Evolutionary conservation across 2,888 invertebrate species (phyloP).

Genomic region (Allacma fusca): DNA sequence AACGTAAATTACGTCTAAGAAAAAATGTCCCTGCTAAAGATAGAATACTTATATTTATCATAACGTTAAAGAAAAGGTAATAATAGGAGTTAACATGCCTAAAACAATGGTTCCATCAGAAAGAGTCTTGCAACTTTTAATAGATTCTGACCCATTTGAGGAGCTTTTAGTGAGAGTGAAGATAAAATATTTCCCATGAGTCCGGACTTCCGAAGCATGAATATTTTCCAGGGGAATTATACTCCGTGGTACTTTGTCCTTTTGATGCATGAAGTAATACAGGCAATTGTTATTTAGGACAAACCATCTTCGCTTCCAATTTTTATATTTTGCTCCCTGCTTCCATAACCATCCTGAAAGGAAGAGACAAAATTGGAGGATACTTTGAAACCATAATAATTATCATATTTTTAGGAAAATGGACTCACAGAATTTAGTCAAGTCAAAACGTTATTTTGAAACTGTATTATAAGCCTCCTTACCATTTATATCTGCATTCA

Average conservation of each 20-base stretch:
- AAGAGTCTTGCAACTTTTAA: conserved; percentile 59
- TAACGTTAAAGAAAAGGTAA: too few relatives aligned
- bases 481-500: conserved; percentile 68
- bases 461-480: too few relatives aligned
- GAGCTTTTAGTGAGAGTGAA: conserved; percentile 64
- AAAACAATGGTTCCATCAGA: conserved; percentile 56
- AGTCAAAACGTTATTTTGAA: too few relatives aligned
- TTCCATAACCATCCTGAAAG: conserved; percentile 69
- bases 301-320: conserved; percentile 69
- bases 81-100: conserved; percentile 32
- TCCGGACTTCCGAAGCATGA: conserved; percentile 63
- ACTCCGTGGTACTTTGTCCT: conserved; percentile 69
- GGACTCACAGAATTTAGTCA: too few relatives aligned
- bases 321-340: conserved; percentile 67
- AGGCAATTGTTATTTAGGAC: conserved; percentile 68
- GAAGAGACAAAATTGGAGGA: too few relatives aligned
- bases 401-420: too few relatives aligned
- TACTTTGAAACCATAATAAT: too few relatives aligned
- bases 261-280: conserved; percentile 69
- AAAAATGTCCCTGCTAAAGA: too few relatives aligned
- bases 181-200: conserved; percentile 66
- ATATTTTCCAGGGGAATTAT: conserved; percentile 69
- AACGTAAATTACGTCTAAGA: too few relatives aligned
- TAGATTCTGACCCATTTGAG: conserved; percentile 61
- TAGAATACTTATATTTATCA: too few relatives aligned